Evolutionary conservation across 35 echinoderm and acorn worm genomes (phyloP).

Genomic region (Apostichopus japonicus): DNA sequence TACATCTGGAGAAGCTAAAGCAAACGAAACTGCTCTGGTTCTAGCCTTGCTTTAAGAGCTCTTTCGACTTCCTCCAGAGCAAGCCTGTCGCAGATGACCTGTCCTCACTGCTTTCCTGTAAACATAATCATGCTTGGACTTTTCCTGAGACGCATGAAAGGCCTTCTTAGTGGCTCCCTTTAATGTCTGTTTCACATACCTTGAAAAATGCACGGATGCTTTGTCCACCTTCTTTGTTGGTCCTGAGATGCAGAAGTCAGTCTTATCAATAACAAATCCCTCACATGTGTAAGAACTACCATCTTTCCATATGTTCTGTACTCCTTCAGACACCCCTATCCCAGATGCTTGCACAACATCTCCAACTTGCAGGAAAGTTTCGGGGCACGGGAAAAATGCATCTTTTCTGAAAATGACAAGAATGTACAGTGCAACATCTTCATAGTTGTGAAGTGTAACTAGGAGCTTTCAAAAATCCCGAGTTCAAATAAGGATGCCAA

Average conservation of each 20-base stretch:
- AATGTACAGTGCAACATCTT: no score
- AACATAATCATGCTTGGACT: neutral
- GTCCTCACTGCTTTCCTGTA: conserved; percentile 18
- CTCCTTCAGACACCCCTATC: neutral
- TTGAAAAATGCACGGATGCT: neutral
- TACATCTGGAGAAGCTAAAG: neutral
- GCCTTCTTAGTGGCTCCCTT: neutral
- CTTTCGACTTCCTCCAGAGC: neutral
- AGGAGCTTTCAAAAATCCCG: no score
- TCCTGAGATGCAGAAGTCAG: conserved; percentile 11
- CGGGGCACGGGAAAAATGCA: conserved; percentile 9
- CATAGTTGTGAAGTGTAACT: no score
- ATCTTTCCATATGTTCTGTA: conserved; percentile 7
- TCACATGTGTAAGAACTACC: neutral
- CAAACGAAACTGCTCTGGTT: neutral
- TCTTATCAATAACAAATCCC: conserved; percentile 9
- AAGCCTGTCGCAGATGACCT: neutral
- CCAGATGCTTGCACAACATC: neutral
- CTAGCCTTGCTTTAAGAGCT: neutral
- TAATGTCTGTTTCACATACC: conserved; percentile 16
- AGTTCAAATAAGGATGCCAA: no score
- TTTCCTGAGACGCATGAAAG: neutral
- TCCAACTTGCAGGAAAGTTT: neutral
- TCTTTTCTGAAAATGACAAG: neutral
- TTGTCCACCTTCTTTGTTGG: conserved; percentile 7